Percentiles rank a stretch among this genome's conserved stretches.
Conservation (phyloP, 2,888 invertebrate genomes). For the Monopis laevigella region DNA sequence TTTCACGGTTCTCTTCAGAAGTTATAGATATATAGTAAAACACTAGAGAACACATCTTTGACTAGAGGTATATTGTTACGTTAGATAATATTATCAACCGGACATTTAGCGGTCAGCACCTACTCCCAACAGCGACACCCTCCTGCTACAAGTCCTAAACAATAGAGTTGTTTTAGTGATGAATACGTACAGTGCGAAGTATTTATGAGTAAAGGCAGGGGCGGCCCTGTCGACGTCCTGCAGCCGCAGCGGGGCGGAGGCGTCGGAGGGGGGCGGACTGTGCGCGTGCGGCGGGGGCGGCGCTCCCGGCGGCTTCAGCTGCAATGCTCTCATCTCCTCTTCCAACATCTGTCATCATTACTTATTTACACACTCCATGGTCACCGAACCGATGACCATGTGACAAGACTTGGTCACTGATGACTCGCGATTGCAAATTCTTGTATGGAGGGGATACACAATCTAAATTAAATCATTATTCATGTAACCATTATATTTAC, state of each 20-base stretch:
- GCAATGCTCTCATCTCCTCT: slow-evolving; percentile 40
- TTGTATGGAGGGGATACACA: not conserved
- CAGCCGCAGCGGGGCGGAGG: not conserved
- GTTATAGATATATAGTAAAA: too few species aligned
- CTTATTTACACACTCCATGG: not conserved
- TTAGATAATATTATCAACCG: too few species aligned
- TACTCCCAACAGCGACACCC: too few species aligned
- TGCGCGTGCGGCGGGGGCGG: slow-evolving; percentile 23
- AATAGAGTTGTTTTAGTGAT: too few species aligned
- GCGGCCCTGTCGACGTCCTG: not conserved
- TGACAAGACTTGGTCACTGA: not conserved
- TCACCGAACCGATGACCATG: not conserved
- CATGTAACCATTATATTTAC: too few species aligned
- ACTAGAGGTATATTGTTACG: too few species aligned
- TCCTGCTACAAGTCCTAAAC: too few species aligned
- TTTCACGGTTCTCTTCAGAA: too few species aligned
- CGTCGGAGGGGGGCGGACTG: not conserved
- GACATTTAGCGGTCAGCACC: too few species aligned
- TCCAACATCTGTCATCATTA: slow-evolving; percentile 30
- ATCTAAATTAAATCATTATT: too few species aligned
- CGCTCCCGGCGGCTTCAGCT: slow-evolving; percentile 28
- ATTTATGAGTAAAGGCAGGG: too few species aligned
- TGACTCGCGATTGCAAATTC: not conserved
- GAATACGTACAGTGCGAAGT: slow-evolving; percentile 54
- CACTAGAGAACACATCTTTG: too few species aligned